Percentiles rank a stretch among this genome's conserved stretches.
Evolutionary conservation across 1,140 invertebrate genomes (phyloP).

Genomic region (Diorhabda sublineata): DNA sequence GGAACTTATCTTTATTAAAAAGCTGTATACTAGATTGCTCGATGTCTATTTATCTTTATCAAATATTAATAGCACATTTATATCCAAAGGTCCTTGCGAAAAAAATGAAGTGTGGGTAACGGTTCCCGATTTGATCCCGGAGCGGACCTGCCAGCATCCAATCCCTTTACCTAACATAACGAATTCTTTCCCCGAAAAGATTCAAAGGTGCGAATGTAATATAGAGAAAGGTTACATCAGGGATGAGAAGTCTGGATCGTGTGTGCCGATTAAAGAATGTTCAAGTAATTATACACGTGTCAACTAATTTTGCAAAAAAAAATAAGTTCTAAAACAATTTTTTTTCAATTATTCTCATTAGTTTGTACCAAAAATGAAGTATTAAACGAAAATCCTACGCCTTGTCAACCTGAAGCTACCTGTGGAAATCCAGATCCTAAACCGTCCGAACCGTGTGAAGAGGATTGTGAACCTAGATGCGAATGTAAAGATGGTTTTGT

Average conservation of each 20-base stretch:
- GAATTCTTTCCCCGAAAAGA: not conserved
- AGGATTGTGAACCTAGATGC: not conserved
- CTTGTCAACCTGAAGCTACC: not conserved
- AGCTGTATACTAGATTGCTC: too few relatives aligned
- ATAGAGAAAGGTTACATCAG: not conserved
- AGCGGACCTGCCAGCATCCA: not conserved
- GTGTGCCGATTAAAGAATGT: not conserved
- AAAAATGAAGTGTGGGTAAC: too few relatives aligned
- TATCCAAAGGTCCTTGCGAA: too few relatives aligned
- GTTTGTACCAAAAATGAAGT: too few relatives aligned
- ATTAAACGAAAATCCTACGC: too few relatives aligned
- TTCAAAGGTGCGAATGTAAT: not conserved
- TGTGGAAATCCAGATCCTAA: not conserved
- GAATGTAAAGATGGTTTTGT: not conserved
- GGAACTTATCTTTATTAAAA: too few relatives aligned
- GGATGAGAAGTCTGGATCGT: not conserved
- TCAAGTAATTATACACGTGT: not conserved
- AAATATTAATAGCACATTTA: too few relatives aligned
- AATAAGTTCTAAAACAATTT: not conserved
- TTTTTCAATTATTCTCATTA: not conserved
- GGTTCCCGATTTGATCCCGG: not conserved
- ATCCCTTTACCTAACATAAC: not conserved
- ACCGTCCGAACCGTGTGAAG: not conserved
- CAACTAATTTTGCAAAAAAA: not conserved
- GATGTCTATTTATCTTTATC: too few relatives aligned